Evolutionary conservation across 2,888 invertebrate species (phyloP), one percentile per base, ranked within the genome.

Genomic region (Drosophila macrothrix): DNA sequence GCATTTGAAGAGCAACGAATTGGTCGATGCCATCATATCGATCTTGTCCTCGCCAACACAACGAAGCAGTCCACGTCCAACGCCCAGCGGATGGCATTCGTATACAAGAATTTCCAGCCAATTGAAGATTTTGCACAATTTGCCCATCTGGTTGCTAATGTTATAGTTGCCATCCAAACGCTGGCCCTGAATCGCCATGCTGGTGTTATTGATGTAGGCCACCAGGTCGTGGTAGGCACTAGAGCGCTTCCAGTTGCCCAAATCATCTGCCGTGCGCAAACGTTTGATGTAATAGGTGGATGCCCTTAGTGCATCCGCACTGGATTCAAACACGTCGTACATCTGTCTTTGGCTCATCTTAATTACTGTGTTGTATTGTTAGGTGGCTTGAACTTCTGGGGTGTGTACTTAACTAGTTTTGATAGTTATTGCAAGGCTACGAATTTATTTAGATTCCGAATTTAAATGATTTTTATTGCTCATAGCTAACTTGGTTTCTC

Each of bases 121-220:
- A 25, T 96, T 95, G 54, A 99, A 94, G 87, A 99, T 92, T 0
- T 92, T 90, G 28, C 96, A 80, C 9, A 98, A 89, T 71, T 95
- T 95, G 25, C 92, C 90, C 43, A 96, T 94, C 79, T 78, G 76
- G 7, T 94, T 94, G 16, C 73, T 63, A 94, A 93, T 35, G 96
- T 96, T 71, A 95, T 92, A 82, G 95, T 95, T 94, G 22, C 94
- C 94, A 41, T 95, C 94, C 19, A 96, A 93, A 55, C 96, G 95
- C 92, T 96, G 96, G 5, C 96, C 96, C 93, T 96, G 96, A 4
- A 98, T 95, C 14, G 97, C 96, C 90, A 97, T 96, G 94, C 98
- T 98, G 78, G 99, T 94, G 1, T 97, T 96, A 79, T 96, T 95
- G 81, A 99, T 95, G 92, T 99, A 98, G 0, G 98, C 97, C 58